A percentile compares a stretch with the other conserved stretches of the same genome.
Evolutionary conservation across 2,888 invertebrate species (phyloP).

Genomic region (Hydropsyche betteni): DNA sequence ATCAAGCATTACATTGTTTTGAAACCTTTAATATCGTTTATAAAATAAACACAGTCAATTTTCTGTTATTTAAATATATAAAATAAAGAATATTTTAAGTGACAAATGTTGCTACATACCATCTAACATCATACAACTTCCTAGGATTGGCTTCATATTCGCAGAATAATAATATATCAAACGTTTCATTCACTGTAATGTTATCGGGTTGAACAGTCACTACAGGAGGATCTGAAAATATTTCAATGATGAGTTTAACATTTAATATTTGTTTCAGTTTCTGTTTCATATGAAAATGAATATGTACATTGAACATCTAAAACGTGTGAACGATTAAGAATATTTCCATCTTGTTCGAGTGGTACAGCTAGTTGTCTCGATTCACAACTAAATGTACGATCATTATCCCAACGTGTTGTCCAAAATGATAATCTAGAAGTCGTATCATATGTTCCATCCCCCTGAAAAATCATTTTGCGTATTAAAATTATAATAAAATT

Average conservation of each 20-base stretch:
- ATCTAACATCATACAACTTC: conserved; percentile 75
- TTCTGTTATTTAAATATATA: too few relatives aligned
- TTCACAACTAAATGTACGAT: conserved; percentile 79
- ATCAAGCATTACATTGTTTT: conserved; percentile 67
- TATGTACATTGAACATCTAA: conserved; percentile 90
- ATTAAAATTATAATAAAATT: neutral
- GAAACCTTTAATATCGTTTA: conserved; percentile 64
- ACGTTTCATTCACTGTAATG: conserved; percentile 81
- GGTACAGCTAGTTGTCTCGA: conserved; percentile 82
- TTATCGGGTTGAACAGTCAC: conserved; percentile 79
- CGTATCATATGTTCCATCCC: conserved; percentile 83
- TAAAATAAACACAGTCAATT: neutral
- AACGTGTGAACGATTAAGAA: conserved; percentile 74
- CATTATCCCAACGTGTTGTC: conserved; percentile 84
- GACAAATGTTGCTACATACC: conserved; percentile 68
- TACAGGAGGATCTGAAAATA: conserved; percentile 81
- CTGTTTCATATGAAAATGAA: neutral
- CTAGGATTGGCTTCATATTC: conserved; percentile 88
- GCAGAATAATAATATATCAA: conserved; percentile 78
- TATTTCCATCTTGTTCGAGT: conserved; percentile 64
- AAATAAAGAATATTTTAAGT: too few relatives aligned
- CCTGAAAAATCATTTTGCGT: conserved; percentile 60
- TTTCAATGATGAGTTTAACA: neutral
- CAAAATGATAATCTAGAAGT: conserved; percentile 80
- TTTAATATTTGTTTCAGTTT: too few relatives aligned